These are phyloP conservation scores for Seira musarum DNA, from an alignment of 2,888 invertebrate species.

Conservation along the genomic window DNA sequence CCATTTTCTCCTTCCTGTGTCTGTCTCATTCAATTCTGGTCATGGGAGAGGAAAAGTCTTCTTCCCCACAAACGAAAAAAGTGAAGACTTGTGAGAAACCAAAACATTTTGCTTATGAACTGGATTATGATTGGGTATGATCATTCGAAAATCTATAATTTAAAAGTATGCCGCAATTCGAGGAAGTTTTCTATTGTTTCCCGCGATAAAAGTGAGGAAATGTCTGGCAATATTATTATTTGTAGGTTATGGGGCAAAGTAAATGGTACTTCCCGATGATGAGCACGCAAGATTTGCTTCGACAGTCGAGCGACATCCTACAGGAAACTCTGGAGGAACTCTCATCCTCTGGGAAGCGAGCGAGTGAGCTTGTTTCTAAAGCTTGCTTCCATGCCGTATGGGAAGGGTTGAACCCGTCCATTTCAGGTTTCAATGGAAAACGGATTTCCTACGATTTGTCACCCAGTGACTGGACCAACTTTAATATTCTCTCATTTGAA, in stretches of 20 bases:
- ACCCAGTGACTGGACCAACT: constrained; percentile 38
- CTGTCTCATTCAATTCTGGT: background rate
- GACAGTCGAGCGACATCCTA: constrained; percentile 40
- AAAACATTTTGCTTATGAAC: constrained; percentile 27
- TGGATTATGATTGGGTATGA: constrained; percentile 44
- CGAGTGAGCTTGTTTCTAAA: constrained; percentile 18
- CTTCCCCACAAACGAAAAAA: too few species aligned
- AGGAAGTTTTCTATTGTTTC: too few species aligned
- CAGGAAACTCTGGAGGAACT: constrained; percentile 27
- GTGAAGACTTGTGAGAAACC: constrained; percentile 32
- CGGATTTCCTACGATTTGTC: constrained; percentile 29
- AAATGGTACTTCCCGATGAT: constrained; percentile 44
- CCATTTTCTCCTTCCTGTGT: constrained; percentile 1
- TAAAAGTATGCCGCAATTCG: too few species aligned
- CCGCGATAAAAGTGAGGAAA: too few species aligned
- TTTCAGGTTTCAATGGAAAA: constrained; percentile 32
- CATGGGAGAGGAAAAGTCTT: constrained; percentile 12
- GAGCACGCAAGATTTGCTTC: constrained; percentile 32
- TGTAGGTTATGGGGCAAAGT: constrained; percentile 35
- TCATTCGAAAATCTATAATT: too few species aligned
- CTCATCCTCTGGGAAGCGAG: background rate
- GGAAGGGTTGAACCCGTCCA: constrained; percentile 36
- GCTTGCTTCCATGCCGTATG: constrained; percentile 39
- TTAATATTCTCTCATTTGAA: constrained; percentile 34
- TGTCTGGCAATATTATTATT: too few species aligned